Conservation (phyloP, 2,113 vertebrate genomes). For the Caretta caretta region DNA sequence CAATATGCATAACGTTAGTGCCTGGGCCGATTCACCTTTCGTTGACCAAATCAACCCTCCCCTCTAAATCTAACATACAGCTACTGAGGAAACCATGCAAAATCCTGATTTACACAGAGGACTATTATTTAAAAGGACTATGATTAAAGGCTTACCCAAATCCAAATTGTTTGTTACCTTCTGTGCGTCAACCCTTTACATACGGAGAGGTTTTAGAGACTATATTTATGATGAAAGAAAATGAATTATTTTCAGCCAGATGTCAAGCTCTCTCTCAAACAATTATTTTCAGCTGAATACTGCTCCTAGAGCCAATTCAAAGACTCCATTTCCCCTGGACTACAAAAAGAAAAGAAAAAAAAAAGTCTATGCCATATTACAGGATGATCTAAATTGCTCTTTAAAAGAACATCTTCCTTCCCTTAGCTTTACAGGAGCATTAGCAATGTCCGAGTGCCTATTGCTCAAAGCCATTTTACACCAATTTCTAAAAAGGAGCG, state of each 20-base stretch:
- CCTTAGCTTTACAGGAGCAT: slow-evolving; percentile 27
- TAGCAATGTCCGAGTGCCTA: slow-evolving; percentile 32
- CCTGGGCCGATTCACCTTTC: background rate
- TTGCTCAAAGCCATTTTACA: slow-evolving; percentile 50
- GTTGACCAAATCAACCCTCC: background rate
- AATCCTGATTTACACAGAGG: background rate
- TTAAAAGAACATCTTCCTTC: slow-evolving; percentile 38
- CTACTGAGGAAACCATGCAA: background rate
- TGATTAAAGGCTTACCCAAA: background rate
- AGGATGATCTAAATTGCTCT: background rate
- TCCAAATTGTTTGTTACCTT: background rate
- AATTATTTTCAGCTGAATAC: background rate
- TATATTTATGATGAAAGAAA: background rate
- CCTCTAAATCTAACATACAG: background rate
- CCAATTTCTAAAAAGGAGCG: slow-evolving; percentile 1
- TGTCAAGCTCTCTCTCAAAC: background rate
- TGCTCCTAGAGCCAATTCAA: background rate
- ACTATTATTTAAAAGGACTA: background rate
- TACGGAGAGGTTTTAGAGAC: background rate
- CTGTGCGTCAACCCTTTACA: background rate
- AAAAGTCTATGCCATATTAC: slow-evolving; percentile 18
- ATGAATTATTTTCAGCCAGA: background rate
- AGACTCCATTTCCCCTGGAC: background rate
- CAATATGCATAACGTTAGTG: background rate
- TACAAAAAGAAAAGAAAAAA: background rate